phyloP scores from a whole-genome alignment of 2,888 invertebrate species.

The Reticulitermes lucifugus region DNA sequence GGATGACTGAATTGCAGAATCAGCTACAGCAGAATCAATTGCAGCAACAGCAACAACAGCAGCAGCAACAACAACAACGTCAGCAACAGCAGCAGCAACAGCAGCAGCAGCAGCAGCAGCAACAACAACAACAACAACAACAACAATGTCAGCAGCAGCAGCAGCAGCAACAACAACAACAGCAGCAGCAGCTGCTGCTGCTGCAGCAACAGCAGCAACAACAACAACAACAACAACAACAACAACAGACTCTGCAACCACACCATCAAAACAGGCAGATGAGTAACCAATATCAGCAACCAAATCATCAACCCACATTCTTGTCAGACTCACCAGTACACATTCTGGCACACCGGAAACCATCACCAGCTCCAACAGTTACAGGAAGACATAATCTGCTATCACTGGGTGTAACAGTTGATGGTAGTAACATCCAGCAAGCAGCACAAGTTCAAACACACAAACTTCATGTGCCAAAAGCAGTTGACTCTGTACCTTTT shows the following conservation, averaged over 20 bases:
- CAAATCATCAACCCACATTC: constrained; percentile 20
- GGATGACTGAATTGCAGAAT: constrained; percentile 64
- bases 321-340: constrained; percentile 32
- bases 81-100: constrained; percentile 52
- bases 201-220: constrained; percentile 60
- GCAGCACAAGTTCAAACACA: constrained; percentile 32
- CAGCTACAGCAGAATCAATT: constrained; percentile 65
- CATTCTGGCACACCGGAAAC: constrained; percentile 24
- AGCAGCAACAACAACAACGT: not conserved
- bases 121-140: constrained; percentile 60
- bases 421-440: not conserved
- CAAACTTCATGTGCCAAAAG: constrained; percentile 45
- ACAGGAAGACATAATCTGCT: constrained; percentile 36
- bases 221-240: constrained; percentile 55
- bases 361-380: constrained; percentile 21
- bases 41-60: constrained; percentile 58
- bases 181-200: constrained; percentile 62
- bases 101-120: constrained; percentile 57
- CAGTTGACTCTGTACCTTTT: constrained; percentile 40
- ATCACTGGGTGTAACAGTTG: not conserved
- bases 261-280: constrained; percentile 33
- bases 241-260: constrained; percentile 59
- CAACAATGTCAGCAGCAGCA: constrained; percentile 57
- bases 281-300: constrained; percentile 38
- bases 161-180: not conserved